Conservation (phyloP, 2,888 invertebrate species). For the Oligia strigilis region DNA sequence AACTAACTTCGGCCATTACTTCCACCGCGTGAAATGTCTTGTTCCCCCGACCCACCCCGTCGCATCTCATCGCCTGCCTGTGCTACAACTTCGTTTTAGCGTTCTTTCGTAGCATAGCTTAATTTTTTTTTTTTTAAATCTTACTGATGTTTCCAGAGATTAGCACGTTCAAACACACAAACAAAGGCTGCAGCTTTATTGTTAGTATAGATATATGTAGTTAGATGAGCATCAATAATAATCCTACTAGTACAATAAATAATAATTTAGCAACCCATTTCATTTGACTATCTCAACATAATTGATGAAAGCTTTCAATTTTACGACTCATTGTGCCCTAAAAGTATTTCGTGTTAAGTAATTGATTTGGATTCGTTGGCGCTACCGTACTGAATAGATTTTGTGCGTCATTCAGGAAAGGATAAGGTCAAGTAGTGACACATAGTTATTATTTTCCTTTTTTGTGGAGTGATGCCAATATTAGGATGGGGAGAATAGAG, state of each 20-base stretch:
- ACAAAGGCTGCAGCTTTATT: no score
- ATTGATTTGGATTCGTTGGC: conserved; percentile 6
- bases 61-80: no score
- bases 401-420: conserved; percentile 10
- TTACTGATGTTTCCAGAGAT: no score
- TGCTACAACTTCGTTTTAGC: no score
- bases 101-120: no score
- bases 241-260: not conserved
- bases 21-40: no score
- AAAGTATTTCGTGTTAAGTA: conserved; percentile 38
- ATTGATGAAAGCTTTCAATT: conserved; percentile 26
- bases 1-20: no score
- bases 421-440: not conserved
- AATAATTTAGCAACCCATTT: not conserved
- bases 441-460: not conserved
- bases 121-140: no score
- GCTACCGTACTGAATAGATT: conserved; percentile 21
- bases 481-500: not conserved
- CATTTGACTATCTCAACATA: conserved; percentile 14
- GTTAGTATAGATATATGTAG: no score
- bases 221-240: no score
- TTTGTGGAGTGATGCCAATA: conserved; percentile 18
- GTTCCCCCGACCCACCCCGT: no score
- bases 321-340: not conserved
- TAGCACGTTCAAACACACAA: no score